A percentile compares a stretch with the other conserved stretches of the same genome.
These are phyloP conservation scores for Rutilus rutilus DNA, from an alignment of 2,113 vertebrate genomes.

Conservation along the genomic window DNA sequence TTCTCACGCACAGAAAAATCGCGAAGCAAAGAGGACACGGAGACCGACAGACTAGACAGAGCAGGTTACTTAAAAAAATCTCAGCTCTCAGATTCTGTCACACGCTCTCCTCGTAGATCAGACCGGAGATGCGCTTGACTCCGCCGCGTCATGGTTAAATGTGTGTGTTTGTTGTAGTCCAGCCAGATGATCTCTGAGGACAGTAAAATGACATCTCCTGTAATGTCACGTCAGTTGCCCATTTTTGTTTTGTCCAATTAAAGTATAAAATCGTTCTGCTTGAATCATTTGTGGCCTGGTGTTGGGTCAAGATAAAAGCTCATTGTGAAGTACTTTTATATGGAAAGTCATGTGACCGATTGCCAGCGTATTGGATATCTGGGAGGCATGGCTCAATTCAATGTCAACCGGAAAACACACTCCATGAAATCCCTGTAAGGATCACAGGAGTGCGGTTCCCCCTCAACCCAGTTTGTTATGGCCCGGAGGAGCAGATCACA, in stretches of 20 bases:
- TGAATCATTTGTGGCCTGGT: not conserved
- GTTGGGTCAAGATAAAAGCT: not conserved
- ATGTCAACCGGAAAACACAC: not conserved
- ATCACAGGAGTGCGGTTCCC: slow-evolving; percentile 46
- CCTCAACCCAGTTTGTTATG: slow-evolving; percentile 11
- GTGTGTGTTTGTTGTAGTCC: not conserved
- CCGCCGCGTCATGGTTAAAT: too few relatives aligned
- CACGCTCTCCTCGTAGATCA: too few relatives aligned
- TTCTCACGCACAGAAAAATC: too few relatives aligned
- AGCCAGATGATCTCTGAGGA: not conserved
- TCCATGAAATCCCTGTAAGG: not conserved
- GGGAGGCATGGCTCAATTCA: not conserved
- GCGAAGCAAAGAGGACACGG: too few relatives aligned
- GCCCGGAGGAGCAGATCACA: slow-evolving; percentile 53
- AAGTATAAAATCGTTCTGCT: not conserved
- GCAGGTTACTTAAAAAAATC: too few relatives aligned
- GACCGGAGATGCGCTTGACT: too few relatives aligned
- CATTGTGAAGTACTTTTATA: not conserved
- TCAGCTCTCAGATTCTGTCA: too few relatives aligned
- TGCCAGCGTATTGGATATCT: not conserved
- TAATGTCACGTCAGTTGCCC: not conserved
- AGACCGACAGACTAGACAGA: too few relatives aligned
- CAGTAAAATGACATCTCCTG: not conserved
- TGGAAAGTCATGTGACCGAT: not conserved
- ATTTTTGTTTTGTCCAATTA: not conserved